Percentiles rank a stretch among this genome's conserved stretches.
These are phyloP conservation scores for Gallinago media DNA, from an alignment of 2,113 vertebrate species.

Conservation along the genomic window DNA sequence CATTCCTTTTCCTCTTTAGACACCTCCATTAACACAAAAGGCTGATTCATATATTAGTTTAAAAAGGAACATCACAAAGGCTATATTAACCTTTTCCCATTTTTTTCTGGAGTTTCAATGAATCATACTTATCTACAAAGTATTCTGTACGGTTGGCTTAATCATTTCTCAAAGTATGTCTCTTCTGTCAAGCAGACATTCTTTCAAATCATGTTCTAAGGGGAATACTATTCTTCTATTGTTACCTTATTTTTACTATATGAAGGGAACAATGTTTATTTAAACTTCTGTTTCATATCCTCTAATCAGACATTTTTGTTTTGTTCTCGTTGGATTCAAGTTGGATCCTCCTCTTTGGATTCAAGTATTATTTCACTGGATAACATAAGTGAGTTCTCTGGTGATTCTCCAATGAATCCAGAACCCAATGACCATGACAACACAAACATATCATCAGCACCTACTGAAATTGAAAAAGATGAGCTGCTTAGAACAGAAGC, in stretches of 20 bases:
- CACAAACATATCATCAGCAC: background rate
- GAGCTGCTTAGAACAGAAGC: constrained; percentile 32
- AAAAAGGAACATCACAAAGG: background rate
- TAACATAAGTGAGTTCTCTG: constrained; percentile 82
- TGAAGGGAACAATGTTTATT: constrained; percentile 26
- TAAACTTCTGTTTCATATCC: background rate
- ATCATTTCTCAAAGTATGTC: background rate
- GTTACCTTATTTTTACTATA: background rate
- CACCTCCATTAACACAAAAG: background rate
- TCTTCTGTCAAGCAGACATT: background rate
- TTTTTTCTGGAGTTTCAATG: background rate
- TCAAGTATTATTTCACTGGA: constrained; percentile 54
- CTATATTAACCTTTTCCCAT: background rate
- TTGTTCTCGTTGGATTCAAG: background rate
- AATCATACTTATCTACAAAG: background rate
- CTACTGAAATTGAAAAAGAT: constrained; percentile 62
- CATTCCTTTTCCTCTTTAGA: background rate
- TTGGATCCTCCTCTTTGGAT: constrained; percentile 17
- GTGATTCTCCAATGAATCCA: constrained; percentile 78
- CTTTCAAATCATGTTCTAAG: background rate
- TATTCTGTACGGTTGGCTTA: background rate
- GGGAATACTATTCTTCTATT: background rate
- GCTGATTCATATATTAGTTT: background rate
- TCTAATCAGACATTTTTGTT: background rate
- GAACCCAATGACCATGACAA: constrained; percentile 73